Conservation (phyloP, 1,140 invertebrate genomes). For the Heterodera schachtii region DNA sequence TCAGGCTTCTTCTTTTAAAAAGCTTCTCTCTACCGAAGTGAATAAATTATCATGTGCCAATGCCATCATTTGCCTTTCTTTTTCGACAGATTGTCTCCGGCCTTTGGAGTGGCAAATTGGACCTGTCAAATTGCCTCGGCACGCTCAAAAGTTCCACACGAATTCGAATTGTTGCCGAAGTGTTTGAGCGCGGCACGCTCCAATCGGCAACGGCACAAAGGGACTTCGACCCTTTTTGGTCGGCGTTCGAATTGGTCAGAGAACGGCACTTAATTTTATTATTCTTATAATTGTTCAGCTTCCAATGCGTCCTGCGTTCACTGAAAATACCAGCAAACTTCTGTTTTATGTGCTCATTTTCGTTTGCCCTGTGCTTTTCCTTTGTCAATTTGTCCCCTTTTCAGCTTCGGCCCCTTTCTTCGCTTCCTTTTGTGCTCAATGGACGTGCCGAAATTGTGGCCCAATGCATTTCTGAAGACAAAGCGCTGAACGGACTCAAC, state of each 20-base stretch:
- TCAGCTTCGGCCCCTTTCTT: conserved; percentile 6
- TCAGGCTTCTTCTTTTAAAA: not conserved
- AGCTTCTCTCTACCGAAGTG: conserved; percentile 28
- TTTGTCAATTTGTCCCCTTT: not conserved
- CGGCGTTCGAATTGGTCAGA: conserved; percentile 24
- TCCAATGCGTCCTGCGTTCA: conserved; percentile 9
- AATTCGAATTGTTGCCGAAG: conserved; percentile 12
- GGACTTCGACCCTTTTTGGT: conserved; percentile 15
- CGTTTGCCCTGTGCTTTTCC: not conserved
- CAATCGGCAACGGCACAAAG: not conserved
- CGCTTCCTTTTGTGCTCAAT: not conserved
- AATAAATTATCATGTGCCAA: too few relatives aligned
- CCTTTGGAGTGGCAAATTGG: conserved; percentile 5
- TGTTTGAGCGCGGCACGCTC: conserved; percentile 16
- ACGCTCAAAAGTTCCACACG: not conserved
- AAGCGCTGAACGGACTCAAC: conserved; percentile 21
- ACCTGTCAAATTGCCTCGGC: conserved; percentile 3
- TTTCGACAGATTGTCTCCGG: conserved; percentile 10
- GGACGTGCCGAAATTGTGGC: conserved; percentile 12
- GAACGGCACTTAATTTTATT: not conserved
- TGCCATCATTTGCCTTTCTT: not conserved
- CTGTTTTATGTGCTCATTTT: conserved; percentile 1
- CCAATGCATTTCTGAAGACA: conserved; percentile 26
- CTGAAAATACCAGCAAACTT: not conserved
- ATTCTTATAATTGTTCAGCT: conserved; percentile 12